Conservation (phyloP, 2,113 vertebrate genomes). For the Jaculus jaculus region DNA sequence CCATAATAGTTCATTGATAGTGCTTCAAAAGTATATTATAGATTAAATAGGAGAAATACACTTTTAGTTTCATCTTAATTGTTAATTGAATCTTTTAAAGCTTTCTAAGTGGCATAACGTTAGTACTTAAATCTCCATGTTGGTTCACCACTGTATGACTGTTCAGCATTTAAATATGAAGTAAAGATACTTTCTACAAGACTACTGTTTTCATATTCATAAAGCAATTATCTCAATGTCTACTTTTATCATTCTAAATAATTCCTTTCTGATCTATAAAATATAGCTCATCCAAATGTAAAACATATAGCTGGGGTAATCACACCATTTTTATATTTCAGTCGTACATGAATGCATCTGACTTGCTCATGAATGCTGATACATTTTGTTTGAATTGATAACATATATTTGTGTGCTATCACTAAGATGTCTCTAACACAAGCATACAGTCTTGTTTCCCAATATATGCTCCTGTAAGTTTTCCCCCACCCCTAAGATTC, state of each 20-base stretch:
- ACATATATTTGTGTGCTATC: neutral
- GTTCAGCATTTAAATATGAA: neutral
- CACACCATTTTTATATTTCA: neutral
- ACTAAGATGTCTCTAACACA: neutral
- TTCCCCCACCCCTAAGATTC: neutral
- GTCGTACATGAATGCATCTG: neutral
- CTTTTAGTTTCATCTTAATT: neutral
- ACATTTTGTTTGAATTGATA: neutral
- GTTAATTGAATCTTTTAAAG: neutral
- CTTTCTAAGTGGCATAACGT: neutral
- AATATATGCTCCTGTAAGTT: neutral
- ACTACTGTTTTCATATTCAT: neutral
- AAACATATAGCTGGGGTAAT: neutral
- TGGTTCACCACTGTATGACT: neutral
- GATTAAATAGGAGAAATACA: neutral
- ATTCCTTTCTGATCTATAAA: neutral
- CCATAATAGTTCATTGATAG: neutral
- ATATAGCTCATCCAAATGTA: neutral
- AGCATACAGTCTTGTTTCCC: rapidly evolving
- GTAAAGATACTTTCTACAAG: neutral
- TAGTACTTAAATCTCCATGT: neutral
- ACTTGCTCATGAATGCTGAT: neutral
- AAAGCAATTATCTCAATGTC: neutral
- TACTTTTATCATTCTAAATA: neutral
- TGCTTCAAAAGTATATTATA: neutral